Percentiles rank a stretch among this genome's conserved stretches.
Conservation (phyloP, 2,113 vertebrate genomes). For the Toxostoma redivivum region DNA sequence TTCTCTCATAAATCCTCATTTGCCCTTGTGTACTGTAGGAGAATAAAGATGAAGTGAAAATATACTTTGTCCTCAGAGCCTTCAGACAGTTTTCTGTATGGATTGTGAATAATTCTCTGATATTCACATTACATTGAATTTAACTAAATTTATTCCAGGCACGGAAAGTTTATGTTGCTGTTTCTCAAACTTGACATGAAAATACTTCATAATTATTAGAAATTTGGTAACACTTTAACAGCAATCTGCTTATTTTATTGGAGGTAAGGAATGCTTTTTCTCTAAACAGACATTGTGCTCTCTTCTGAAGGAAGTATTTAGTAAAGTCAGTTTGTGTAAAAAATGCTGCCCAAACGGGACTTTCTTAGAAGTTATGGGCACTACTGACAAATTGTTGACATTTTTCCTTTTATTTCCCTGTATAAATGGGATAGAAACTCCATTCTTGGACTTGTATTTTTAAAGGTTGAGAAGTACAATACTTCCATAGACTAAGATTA, state of each 20-base stretch:
- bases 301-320: not conserved
- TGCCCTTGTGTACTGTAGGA: not conserved
- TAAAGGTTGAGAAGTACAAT: not conserved
- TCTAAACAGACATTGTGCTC: not conserved
- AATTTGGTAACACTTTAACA: not conserved
- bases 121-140: not conserved
- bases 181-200: not conserved
- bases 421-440: not conserved
- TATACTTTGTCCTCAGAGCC: not conserved
- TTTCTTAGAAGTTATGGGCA: not conserved
- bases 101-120: not conserved
- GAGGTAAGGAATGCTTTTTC: not conserved
- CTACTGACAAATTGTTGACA: not conserved
- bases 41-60: not conserved
- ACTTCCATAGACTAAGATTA: not conserved
- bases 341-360: not conserved
- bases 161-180: not conserved
- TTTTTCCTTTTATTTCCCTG: not conserved
- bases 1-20: slow-evolving; percentile 22
- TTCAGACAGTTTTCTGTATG: not conserved
- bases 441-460: not conserved
- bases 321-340: not conserved
- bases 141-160: not conserved
- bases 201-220: not conserved
- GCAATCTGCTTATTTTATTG: not conserved